Conservation (phyloP, 1,140 invertebrate species). For the Ceratosolen fusciceps region DNA sequence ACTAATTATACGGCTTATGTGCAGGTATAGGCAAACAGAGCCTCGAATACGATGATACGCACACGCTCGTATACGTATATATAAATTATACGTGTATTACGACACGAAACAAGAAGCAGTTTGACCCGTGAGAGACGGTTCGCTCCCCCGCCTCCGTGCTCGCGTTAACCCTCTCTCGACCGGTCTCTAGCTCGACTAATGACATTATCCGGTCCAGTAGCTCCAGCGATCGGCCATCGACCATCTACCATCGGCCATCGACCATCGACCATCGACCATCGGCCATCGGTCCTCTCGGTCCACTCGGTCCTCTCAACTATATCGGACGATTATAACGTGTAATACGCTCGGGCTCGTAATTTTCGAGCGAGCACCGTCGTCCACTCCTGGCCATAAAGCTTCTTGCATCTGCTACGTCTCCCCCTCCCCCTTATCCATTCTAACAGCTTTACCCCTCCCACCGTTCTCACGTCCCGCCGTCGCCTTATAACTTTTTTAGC, state of each 20-base stretch:
- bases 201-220: slow-evolving; percentile 69
- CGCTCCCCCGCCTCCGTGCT: slow-evolving; percentile 35
- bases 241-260: slow-evolving; percentile 56
- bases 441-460: too few relatives aligned
- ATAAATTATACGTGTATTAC: not conserved
- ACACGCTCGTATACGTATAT: too few relatives aligned
- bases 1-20: not conserved
- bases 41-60: not conserved
- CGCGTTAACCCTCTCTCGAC: slow-evolving; percentile 42
- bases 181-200: slow-evolving; percentile 57
- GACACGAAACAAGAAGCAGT: not conserved
- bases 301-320: too few relatives aligned
- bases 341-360: slow-evolving; percentile 17
- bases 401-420: not conserved
- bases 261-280: slow-evolving; percentile 54
- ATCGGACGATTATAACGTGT: slow-evolving; percentile 64
- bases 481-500: not conserved
- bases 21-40: not conserved
- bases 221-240: slow-evolving; percentile 60
- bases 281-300: slow-evolving; percentile 55
- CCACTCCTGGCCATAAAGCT: slow-evolving; percentile 35
- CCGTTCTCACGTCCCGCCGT: not conserved
- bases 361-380: not conserved
- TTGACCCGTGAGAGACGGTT: not conserved
- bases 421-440: not conserved